Evolutionary conservation across 2,797 vertebrate genomes (phyloP), one percentile per base, ranked within the genome.

Genomic region (Amblyopsis hoosieri): DNA sequence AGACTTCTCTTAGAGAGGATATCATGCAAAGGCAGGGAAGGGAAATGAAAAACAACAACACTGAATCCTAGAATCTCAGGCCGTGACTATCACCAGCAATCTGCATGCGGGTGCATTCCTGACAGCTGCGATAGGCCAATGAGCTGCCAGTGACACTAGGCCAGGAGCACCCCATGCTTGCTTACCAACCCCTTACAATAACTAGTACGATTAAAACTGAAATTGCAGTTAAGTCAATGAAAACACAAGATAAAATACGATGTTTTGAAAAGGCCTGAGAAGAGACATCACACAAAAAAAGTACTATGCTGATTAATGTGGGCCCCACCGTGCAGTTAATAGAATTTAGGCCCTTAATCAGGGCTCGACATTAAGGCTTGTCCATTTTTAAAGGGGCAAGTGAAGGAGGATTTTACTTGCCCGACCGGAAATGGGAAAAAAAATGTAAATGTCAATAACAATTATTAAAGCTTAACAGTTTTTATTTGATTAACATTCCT

Each of bases 41-140:
- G 23, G 54, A 59, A 66, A 54, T 51, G 45, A 12, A 60, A 60
- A 57, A 66, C 45, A 0, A 0, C 57, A 67, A 77, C 50, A 64
- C 17, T 45, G 60, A 50, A 60, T 77, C 87, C 75, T 63, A 64
- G 66, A 29, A 29, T 29, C 23, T 4, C 23, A 29, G 23, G 23
- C 23, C 23, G 61, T 15, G 60, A 54, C 67, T 76, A 83, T 78
- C 67, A 17, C 46, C 12, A 53, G 50, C 50, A 42, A 83, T 80
- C 75, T 74, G 58, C 53, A 74, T 65, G 60, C n/a, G 29, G 56
- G 60, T 45, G 54, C 78, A 80, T 76, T 79, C 75, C 58, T 57
- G 11, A 47, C 60, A 60, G 61, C 64, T 51, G 59, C 77, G 73
- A 78, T 66, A 1, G 19, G 75, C 64, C 33, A 55, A 11, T 53